Base-by-base conservation (phyloP, 2,113 vertebrate genomes). In the Zosterops hypoxanthus region DNA sequence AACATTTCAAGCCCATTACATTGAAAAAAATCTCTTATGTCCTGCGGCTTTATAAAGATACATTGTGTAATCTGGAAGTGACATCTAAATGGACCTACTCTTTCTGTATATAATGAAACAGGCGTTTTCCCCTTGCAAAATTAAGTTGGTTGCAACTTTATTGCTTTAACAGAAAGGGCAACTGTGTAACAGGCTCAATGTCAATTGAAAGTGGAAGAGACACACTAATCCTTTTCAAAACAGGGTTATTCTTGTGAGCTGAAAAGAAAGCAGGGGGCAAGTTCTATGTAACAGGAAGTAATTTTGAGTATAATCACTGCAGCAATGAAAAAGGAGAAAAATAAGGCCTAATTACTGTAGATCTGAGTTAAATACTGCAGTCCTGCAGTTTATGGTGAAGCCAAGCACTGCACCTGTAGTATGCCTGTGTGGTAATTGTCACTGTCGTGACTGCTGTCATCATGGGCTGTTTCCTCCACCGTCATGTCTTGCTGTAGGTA, bases 401-500 rank as follows among this genome's bases (percentile, higher is more conserved):
- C 34, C 52, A 52, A n/a, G 29, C 56, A 79, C 3, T 71, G 68
- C n/a, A 11, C 25, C 9, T 65, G 22, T 3, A 44, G 1, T 7
- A 9, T 7, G 21, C 39, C 19, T 39, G 19, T 53, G 50, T 34
- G 28, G 7, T 7, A 16, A 17, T 34, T 44, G 52, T 52, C 18
- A 19, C 44, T 57, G 44, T 22, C 34, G 3, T 7, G 33, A 10
- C 26, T 42, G 31, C 44, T 57, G 42, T 18, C 57, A 42, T 4
- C 50, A 8, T 1, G 33, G 16, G 64, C 33, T 42, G 5, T 4
- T 36, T 44, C 8, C 52, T 49, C 44, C 19, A 13, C 12, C 0
- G 0, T 3, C 7, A 20, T 33, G 21, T 6, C 31, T 39, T 11
- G 22, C 23, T 16, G 31, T 3, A 22, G 34, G 7, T 24, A 11